Conservation (phyloP, 2,113 vertebrate genomes). For the Machaerirhynchus nigripectus region DNA sequence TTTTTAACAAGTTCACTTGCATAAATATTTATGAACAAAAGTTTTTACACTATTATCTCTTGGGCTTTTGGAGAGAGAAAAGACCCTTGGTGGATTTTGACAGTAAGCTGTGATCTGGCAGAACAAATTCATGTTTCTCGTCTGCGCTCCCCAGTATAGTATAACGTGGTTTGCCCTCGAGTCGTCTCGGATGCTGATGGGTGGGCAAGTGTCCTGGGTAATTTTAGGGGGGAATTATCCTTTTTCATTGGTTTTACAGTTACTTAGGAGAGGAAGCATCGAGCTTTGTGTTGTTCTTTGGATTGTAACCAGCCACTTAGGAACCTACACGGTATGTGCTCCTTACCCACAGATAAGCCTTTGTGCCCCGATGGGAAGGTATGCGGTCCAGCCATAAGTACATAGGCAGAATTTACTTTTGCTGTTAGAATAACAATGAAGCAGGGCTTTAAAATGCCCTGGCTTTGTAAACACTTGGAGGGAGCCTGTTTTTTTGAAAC, state of each 20-base stretch:
- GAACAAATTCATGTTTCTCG: slow-evolving; percentile 10
- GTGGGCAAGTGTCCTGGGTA: not conserved
- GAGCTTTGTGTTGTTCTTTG: not conserved
- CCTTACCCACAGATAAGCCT: slow-evolving; percentile 1
- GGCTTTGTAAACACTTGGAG: slow-evolving; percentile 34
- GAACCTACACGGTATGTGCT: not conserved
- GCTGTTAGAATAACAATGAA: slow-evolving; percentile 37
- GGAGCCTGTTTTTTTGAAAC: not conserved
- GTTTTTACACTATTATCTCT: slow-evolving; percentile 61
- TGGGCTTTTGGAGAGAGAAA: slow-evolving; percentile 42
- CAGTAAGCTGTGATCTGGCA: slow-evolving; percentile 22
- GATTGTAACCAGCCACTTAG: not conserved
- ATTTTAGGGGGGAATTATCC: not conserved
- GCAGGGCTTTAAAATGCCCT: not conserved
- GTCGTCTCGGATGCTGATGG: not conserved
- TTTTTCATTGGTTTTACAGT: not conserved
- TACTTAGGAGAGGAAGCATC: not conserved
- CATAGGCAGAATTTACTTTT: slow-evolving; percentile 44
- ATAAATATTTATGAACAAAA: slow-evolving; percentile 68
- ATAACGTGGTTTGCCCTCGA: not conserved
- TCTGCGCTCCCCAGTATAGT: not conserved
- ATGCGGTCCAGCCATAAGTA: not conserved
- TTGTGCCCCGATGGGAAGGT: slow-evolving; percentile 7
- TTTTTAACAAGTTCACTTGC: slow-evolving; percentile 66
- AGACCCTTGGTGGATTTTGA: slow-evolving; percentile 36